These are phyloP conservation scores for Tympanoctomys barrerae DNA, from an alignment of 2,797 vertebrate species.

Conservation along the genomic window DNA sequence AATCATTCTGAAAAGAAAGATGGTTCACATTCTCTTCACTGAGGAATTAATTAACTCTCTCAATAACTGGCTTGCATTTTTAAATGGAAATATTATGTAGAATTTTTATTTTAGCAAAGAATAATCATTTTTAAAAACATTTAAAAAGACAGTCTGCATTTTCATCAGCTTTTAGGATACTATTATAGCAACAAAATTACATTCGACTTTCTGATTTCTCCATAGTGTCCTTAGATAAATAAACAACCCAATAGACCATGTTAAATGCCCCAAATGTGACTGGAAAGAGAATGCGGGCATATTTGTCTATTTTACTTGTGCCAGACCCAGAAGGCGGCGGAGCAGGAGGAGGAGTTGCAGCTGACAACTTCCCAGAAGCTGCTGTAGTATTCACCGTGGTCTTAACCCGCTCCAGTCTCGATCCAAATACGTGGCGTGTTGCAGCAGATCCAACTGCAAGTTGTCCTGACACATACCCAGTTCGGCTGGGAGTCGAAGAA, in stretches of 20 bases:
- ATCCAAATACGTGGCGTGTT: constrained; percentile 92
- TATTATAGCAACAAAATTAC: constrained; percentile 89
- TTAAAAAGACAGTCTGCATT: constrained; percentile 90
- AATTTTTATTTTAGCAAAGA: constrained; percentile 88
- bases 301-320: constrained; percentile 99
- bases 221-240: constrained; percentile 98
- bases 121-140: constrained; percentile 89
- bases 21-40: constrained; percentile 75
- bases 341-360: constrained; percentile 86
- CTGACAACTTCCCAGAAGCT: constrained; percentile 88
- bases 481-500: constrained; percentile 91
- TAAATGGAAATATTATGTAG: constrained; percentile 85
- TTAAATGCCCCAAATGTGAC: constrained; percentile 99
- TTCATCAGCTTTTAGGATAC: constrained; percentile 86
- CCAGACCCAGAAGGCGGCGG: constrained; percentile 91
- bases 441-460: constrained; percentile 88
- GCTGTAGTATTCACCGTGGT: constrained; percentile 91
- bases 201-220: constrained; percentile 92
- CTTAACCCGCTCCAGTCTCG: constrained; percentile 94
- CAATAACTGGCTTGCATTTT: constrained; percentile 73
- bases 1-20: constrained; percentile 81
- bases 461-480: constrained; percentile 87
- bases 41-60: constrained; percentile 82
- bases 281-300: constrained; percentile 98
- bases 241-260: constrained; percentile 99